phyloP scores from a whole-genome alignment of 2,888 invertebrate species.

The Cremastinae sp. region DNA sequence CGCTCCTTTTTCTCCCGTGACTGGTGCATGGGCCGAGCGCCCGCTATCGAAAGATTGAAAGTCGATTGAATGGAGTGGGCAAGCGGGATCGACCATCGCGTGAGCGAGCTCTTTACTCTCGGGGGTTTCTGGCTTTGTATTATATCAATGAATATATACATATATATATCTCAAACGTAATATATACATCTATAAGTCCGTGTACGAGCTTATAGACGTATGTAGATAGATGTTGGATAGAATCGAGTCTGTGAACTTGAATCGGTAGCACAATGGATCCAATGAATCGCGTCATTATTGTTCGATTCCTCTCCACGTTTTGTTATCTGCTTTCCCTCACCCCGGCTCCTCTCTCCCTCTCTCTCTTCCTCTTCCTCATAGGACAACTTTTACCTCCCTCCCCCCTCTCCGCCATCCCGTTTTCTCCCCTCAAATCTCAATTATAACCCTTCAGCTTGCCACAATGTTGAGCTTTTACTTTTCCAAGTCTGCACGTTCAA shows the following conservation, averaged over 20 bases:
- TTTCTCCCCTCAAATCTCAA: constrained; percentile 10
- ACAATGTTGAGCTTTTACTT: constrained; percentile 16
- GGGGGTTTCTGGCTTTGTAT: constrained; percentile 42
- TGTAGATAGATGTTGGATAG: constrained; percentile 24
- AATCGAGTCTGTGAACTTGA: constrained; percentile 74
- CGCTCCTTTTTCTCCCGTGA: constrained; percentile 13
- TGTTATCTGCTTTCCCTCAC: constrained; percentile 37
- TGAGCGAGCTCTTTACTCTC: constrained; percentile 52
- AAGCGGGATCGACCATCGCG: constrained; percentile 48
- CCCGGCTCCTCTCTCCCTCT: constrained; percentile 19
- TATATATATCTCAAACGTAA: constrained; percentile 21
- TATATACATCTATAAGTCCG: not conserved
- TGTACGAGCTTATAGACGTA: not conserved
- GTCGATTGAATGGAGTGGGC: constrained; percentile 71
- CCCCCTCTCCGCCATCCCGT: not conserved
- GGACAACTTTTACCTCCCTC: not conserved
- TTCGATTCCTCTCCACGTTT: constrained; percentile 64
- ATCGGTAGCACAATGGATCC: constrained; percentile 71
- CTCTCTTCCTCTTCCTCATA: not conserved
- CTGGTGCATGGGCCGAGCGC: constrained; percentile 34
- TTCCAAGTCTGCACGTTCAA: constrained; percentile 6
- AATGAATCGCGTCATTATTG: constrained; percentile 75
- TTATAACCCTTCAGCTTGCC: not conserved
- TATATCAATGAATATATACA: constrained; percentile 54
- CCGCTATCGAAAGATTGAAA: constrained; percentile 69